Evolutionary conservation across 1,140 invertebrate genomes (phyloP), one percentile per base, ranked within the genome.

Genomic region (Macrotrachela quadricornifera): DNA sequence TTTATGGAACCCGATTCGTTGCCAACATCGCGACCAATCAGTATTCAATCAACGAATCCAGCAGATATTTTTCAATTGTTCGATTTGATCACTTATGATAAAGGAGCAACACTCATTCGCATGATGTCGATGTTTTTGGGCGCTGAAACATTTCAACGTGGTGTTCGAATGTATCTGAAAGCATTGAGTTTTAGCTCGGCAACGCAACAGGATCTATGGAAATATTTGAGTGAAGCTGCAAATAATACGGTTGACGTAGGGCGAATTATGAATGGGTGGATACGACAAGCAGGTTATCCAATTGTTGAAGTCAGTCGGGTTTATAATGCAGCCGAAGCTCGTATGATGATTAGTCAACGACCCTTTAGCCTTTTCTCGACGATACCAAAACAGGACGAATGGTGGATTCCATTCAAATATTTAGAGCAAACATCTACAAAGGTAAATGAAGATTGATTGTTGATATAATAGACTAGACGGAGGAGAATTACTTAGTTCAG

Each of bases 41-140:
- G 69, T 62, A 66, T 69, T 46, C 21, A 73, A 6, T 83, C 88
- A 15, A 73, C 72, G 41, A 82, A 82, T 61, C 83, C 86, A 0
- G 80, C 85, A 63, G 78, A 94, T 71, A 91, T 92, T 42, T 85
- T 81, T 0, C 80, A 83, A 55, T 81, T 90, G 51, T 94, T 92
- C 66, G 87, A 94, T 69, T 68, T 73, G 0, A 92, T 94, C 59
- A 85, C 85, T 1, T 94, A 94, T 63, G 79, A 78, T 50, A 94
- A 95, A 75, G 83, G 84, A 80, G 61, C 69, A 37, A 17, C 47
- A 13, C 17, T 57, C 14, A 54, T 57, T 44, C 37, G 45, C 10
- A 55, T 55, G 47, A 51, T 45, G 15, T 57, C 59, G 12, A 50
- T 54, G 13, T 62, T 61, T 42, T 49, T 68, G 0, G 60, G 61